Percentiles rank a stretch among this genome's conserved stretches.
These are phyloP conservation scores for Anabacerthia variegaticeps DNA, from an alignment of 2,797 vertebrate genomes.

Conservation along the genomic window DNA sequence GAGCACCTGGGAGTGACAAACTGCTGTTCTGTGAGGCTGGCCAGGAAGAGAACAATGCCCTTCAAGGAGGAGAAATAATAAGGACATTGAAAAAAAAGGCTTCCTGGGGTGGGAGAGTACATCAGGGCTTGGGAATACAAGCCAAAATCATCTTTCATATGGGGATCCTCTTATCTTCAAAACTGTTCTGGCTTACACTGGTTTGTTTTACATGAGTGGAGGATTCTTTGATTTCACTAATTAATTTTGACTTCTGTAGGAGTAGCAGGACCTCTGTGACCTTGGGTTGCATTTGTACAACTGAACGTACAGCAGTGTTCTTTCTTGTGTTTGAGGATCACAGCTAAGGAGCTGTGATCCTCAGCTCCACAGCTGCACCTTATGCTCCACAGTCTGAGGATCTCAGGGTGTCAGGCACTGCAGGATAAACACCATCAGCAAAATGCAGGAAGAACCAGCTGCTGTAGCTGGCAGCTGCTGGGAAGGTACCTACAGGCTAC, in stretches of 20 bases:
- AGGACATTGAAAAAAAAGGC: background rate
- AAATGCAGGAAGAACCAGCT: background rate
- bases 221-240: background rate
- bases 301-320: background rate
- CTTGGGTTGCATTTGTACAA: background rate
- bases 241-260: background rate
- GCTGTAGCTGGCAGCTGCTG: background rate
- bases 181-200: background rate
- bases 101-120: background rate
- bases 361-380: background rate
- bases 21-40: background rate
- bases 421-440: background rate
- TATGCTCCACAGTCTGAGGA: background rate
- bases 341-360: background rate
- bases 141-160: background rate
- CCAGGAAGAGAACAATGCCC: background rate
- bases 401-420: background rate
- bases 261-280: background rate
- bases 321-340: background rate
- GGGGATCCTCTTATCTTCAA: background rate
- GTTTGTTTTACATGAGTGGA: background rate
- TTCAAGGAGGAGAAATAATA: background rate
- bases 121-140: background rate
- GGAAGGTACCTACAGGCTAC: background rate
- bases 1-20: background rate